Evolutionary conservation across 2,797 vertebrate species (phyloP), one percentile per base, ranked within the genome.

Genomic region (Lophotriccus pileatus): DNA sequence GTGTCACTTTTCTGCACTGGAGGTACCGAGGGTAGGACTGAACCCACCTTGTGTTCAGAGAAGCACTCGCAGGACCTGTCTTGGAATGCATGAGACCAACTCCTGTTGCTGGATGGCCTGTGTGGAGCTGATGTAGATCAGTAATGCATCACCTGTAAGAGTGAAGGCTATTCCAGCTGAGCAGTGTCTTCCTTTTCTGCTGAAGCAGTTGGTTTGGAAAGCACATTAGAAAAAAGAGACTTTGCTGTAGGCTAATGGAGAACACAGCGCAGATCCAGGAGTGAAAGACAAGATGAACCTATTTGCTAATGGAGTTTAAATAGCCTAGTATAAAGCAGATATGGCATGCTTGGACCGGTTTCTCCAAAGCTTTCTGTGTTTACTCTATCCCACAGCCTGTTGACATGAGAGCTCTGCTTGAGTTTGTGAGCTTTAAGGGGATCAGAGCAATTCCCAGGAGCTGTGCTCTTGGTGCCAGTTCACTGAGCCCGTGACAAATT

Each of bases 391-490:
- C 75, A 77, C 84, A 95, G 92, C 84, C 84, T 90, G 84, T 95
- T 93, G 87, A 92, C 92, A 63, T 62, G 94, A 92, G 84, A 87
- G 75, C 90, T 93, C 90, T 89, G 67, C 74, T 89, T 20, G 93
- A 94, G 52, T 95, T 77, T 68, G 63, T 69, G 90, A 67, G 90
- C 89, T 94, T 87, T 95, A 91, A 89, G 66, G 78, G 94, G 86
- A 94, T 95, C 94, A 95, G 86, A 87, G 81, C 68, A 73, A 74
- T 90, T 94, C 90, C 92, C 88, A 83, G 83, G 93, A 83, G 87
- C 92, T 0, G 21, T 12, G 27, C 78, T 89, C 74, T 92, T 80
- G 67, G 66, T 93, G 92, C 84, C 93, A 92, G 43, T 87, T 96
- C 74, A 76, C 74, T 90, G 86, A 93, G 84, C 68, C 88, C 2